Percentiles rank a stretch among this genome's conserved stretches.
phyloP scores from a whole-genome alignment of 2,888 invertebrate species.

The Parasteatoda lunata region DNA sequence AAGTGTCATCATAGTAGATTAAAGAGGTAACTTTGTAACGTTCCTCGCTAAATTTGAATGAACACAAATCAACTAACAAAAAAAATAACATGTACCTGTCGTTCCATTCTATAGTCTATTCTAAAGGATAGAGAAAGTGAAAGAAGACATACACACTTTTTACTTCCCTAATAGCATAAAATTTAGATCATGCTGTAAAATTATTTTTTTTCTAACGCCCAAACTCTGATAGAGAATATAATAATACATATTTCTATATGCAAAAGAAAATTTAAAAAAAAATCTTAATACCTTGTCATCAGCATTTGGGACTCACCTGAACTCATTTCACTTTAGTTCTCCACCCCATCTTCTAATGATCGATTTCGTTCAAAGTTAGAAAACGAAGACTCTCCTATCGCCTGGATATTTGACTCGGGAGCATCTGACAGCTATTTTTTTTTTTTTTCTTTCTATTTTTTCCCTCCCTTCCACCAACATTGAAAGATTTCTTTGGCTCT shows the following conservation, averaged over 20 bases:
- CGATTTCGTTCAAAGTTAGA: conserved; percentile 59
- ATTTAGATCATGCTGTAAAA: conserved; percentile 22
- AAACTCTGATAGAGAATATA: conserved; percentile 51
- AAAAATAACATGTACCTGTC: too few relatives aligned
- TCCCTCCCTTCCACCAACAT: neutral
- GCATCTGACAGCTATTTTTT: conserved; percentile 20
- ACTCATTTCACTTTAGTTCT: conserved; percentile 48
- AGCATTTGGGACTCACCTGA: conserved; percentile 52
- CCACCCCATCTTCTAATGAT: conserved; percentile 55
- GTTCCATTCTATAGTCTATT: neutral
- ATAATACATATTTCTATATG: conserved; percentile 57
- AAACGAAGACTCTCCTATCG: conserved; percentile 60
- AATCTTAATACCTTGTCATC: conserved; percentile 64
- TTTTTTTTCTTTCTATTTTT: neutral
- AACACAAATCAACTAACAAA: too few relatives aligned
- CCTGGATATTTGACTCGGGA: conserved; percentile 60
- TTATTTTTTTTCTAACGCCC: conserved; percentile 40
- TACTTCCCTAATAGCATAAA: neutral
- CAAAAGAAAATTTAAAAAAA: conserved; percentile 46
- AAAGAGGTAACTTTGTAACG: neutral
- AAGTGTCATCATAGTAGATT: neutral
- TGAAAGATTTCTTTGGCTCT: conserved; percentile 38
- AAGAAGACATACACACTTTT: neutral
- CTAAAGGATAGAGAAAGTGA: neutral
- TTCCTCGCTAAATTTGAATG: neutral